Percentiles rank a stretch among this genome's conserved stretches.
These are phyloP conservation scores for Drosophila sp. DNA, from an alignment of 1,140 invertebrate species.

Conservation along the genomic window DNA sequence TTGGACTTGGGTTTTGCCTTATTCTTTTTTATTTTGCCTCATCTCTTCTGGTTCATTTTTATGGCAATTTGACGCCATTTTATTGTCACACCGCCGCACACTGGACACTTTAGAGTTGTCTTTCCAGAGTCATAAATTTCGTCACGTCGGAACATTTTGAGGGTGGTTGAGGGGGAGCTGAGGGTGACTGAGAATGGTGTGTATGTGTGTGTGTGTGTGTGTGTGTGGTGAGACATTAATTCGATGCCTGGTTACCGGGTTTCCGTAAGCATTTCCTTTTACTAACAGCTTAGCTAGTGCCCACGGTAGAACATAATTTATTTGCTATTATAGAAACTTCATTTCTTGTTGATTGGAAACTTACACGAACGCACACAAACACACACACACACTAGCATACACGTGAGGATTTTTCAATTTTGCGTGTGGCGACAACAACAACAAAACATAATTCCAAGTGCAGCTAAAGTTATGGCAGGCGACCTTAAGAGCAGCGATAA, in stretches of 20 bases:
- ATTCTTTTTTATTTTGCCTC: background rate
- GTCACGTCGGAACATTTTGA: slow-evolving; percentile 71
- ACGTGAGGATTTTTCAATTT: slow-evolving; percentile 61
- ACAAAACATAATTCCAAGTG: slow-evolving; percentile 68
- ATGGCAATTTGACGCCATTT: slow-evolving; percentile 78
- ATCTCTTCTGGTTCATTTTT: slow-evolving; percentile 48
- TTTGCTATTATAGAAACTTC: slow-evolving; percentile 72
- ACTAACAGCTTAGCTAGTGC: slow-evolving; percentile 9
- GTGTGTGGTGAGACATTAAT: slow-evolving; percentile 70
- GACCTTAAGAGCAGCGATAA: slow-evolving; percentile 9
- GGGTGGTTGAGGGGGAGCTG: background rate
- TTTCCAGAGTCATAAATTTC: slow-evolving; percentile 71
- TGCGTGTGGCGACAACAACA: slow-evolving; percentile 32
- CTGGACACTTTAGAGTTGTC: slow-evolving; percentile 71
- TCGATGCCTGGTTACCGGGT: slow-evolving; percentile 62
- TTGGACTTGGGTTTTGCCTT: slow-evolving; percentile 34
- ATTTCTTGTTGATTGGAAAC: slow-evolving; percentile 71
- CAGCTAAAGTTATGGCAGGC: slow-evolving; percentile 66
- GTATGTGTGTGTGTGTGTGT: background rate
- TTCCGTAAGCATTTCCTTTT: slow-evolving; percentile 40
- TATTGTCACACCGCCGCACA: slow-evolving; percentile 70
- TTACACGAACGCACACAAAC: slow-evolving; percentile 27
- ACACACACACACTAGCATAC: slow-evolving; percentile 7
- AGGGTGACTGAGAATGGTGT: background rate
- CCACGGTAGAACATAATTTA: slow-evolving; percentile 60